Evolutionary conservation across 1,140 invertebrate species (phyloP), one percentile per base, ranked within the genome.

Genomic region (Reticulitermes speratus): DNA sequence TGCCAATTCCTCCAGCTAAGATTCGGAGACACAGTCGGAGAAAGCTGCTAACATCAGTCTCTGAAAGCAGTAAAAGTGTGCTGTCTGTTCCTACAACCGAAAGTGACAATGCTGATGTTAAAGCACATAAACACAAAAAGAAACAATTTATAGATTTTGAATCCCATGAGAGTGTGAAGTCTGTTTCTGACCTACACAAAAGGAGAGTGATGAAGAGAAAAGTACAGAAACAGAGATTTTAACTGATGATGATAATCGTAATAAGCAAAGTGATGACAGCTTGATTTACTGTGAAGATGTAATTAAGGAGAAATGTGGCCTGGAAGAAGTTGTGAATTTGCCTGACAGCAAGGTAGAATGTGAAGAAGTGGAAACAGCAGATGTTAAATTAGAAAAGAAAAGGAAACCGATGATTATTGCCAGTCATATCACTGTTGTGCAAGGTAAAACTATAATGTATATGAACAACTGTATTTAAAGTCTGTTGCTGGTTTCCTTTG

Each of bases 361-460:
- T 75, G 65, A 75, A n/a, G 65, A 75, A 14, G 8, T 30, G 16
- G 65, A 75, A 30, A 30, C 7, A 8, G 7, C 65, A 75, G 65
- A 75, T 25, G 65, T 75, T 6, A 75, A 75, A 75, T 25, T 75
- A 14, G 65, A 75, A 83, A 59, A 45, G 14, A 86, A 86, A n/a
- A 86, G 82, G 75, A 48, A 86, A 44, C 81, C 81, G 11, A n/a
- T 83, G 25, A 30, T 83, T 16, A 45, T 83, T 25, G 30, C 82
- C 38, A 86, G 32, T n/a, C 65, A 52, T 83, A 86, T 86, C 32
- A 44, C 44, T 45, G 65, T 86, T 25, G 19, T 30, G 38, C 65
- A 44, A 81, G 59, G 85, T 86, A 82, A 25, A 11, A 19, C 11
- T 25, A 48, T 82, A 82, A 82, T 82, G 19, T 23, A n/a, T 32